These are phyloP conservation scores for Varecia variegata DNA, from an alignment of 2,797 vertebrate genomes.

Conservation along the genomic window DNA sequence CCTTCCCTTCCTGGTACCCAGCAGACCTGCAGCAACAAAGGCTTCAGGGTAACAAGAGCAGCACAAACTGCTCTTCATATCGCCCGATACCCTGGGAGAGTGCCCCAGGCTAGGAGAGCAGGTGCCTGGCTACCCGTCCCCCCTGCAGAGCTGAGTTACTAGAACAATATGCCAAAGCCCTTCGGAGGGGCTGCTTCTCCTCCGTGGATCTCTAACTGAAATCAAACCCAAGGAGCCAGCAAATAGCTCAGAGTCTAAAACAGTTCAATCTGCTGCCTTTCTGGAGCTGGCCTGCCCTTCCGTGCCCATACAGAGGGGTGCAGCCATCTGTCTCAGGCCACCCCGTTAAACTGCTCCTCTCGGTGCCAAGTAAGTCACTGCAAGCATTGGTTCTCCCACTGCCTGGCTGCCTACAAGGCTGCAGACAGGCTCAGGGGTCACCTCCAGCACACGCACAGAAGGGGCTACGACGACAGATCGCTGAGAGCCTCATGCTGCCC, in stretches of 20 bases:
- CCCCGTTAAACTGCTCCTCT: neutral
- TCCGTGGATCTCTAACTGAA: neutral
- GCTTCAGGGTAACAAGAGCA: neutral
- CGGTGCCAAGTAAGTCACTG: neutral
- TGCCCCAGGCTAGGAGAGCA: fast-evolving
- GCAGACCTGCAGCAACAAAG: neutral
- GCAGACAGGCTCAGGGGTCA: neutral
- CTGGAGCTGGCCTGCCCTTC: neutral
- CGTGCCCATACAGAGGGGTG: neutral
- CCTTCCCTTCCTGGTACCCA: neutral
- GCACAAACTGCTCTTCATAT: neutral
- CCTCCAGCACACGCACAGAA: neutral
- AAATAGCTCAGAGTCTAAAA: neutral
- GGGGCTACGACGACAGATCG: neutral
- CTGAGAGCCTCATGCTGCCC: neutral
- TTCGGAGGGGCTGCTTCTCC: neutral
- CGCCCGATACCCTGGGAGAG: neutral
- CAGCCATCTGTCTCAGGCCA: conserved; percentile 26
- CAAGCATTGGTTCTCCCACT: neutral
- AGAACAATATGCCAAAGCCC: neutral
- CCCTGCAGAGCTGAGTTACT: neutral
- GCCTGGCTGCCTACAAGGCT: neutral
- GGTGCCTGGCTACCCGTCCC: neutral
- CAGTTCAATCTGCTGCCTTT: neutral
- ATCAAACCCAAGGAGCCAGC: neutral